These are phyloP conservation scores for Cyanistes caeruleus DNA, from an alignment of 2,113 vertebrate species.

Conservation along the genomic window DNA sequence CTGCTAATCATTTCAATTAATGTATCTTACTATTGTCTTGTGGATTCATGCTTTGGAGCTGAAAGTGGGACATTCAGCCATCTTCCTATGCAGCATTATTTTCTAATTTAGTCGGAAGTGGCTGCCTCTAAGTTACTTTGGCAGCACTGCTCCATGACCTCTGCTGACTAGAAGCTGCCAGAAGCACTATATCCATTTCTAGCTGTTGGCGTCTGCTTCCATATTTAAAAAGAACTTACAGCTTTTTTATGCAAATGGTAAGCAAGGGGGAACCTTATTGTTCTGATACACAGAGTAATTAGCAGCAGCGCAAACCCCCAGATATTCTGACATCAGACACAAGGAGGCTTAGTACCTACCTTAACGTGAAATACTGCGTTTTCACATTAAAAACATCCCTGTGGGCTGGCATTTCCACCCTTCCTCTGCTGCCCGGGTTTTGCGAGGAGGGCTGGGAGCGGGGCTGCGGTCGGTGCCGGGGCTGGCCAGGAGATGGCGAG, in stretches of 20 bases:
- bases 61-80: not conserved
- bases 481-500: conserved; percentile 77
- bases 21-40: not conserved
- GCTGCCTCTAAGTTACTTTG: not conserved
- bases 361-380: not conserved
- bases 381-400: fast-evolving
- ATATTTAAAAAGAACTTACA: not conserved
- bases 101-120: not conserved
- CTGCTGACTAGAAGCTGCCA: not conserved
- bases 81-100: not conserved
- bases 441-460: not conserved
- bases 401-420: fast-evolving
- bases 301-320: not conserved
- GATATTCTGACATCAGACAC: not conserved
- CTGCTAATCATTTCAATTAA: not conserved
- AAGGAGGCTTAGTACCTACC: not conserved
- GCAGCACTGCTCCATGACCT: not conserved
- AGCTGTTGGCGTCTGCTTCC: not conserved
- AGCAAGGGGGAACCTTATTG: not conserved
- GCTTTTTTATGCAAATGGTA: not conserved
- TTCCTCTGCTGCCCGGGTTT: fast-evolving
- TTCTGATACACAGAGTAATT: not conserved
- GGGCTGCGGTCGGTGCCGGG: not conserved
- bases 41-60: not conserved
- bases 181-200: not conserved